Evolutionary conservation across 2,797 vertebrate genomes (phyloP), one percentile per base, ranked within the genome.

Genomic region (Odontamblyopus rebecca): DNA sequence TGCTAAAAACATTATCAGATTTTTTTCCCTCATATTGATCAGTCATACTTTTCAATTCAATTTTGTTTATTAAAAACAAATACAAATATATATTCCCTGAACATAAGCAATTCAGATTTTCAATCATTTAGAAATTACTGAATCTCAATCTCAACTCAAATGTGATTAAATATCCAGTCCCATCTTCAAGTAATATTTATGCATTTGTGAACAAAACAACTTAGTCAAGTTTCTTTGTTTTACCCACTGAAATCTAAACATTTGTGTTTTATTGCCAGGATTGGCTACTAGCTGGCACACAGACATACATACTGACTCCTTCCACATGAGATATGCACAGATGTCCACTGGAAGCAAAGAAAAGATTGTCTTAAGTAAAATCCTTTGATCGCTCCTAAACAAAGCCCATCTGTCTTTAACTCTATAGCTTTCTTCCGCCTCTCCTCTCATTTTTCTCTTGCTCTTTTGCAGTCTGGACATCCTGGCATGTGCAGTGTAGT

Each of bases 401-500:
- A 27, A 50, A 44, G 32, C 16, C 44, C 15, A 19, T 44, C 44
- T 61, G 16, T 82, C 61, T 73, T 23, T 38, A 8, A 23, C 26
- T 68, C 27, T 13, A 13, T 60, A 57, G 26, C 72, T 71, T 19
- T 18, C 32, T 60, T 60, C 27, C 59, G 54, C 62, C 44, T 48
- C 67, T 67, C 32, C 19, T 53, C 16, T 5, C 38, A 15, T 13
- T 67, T 56, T 35, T 18, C 9, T 27, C 6, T 50, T 73, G 51
- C 71, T 59, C 71, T 78, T 6, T 66, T 73, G 69, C 72, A 60
- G 64, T 67, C 74, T 71, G 64, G 66, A 71, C 64, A 67, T 27
- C 41, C 16, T 75, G 80, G 81, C 73, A 67, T 73, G 69, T 70
- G 68, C 76, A 85, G 68, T 69, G 67, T 75, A 85, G 71, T 69